Percentiles rank a stretch among this genome's conserved stretches.
Conservation (phyloP, 2,113 vertebrate genomes). For the Pachyramphus minor region DNA sequence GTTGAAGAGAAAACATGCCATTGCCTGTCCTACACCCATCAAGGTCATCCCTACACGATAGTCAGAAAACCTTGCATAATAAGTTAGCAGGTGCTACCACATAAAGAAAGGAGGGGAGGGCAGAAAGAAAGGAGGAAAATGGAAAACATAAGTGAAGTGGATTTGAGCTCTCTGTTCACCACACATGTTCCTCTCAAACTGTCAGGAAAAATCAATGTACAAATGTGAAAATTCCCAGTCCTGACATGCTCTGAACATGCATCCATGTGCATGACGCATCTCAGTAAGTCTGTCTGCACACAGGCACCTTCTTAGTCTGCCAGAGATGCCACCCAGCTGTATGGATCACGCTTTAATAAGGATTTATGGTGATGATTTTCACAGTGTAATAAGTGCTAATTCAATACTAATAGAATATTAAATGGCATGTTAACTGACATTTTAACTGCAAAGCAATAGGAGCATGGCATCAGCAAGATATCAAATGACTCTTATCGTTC, state of each 20-base stretch:
- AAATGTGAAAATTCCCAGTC: conserved; percentile 19
- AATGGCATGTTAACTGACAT: conserved; percentile 52
- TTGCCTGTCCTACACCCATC: neutral
- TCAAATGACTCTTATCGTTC: conserved; percentile 33
- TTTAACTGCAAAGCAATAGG: conserved; percentile 41
- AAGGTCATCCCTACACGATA: no score
- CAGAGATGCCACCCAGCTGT: conserved; percentile 38
- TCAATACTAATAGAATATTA: conserved; percentile 61
- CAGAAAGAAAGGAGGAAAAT: neutral
- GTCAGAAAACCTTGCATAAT: neutral
- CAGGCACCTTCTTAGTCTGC: neutral
- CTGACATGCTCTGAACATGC: neutral
- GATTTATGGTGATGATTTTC: conserved; percentile 59
- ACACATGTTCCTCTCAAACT: conserved; percentile 13
- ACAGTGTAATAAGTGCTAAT: conserved; percentile 63
- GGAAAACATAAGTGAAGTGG: neutral
- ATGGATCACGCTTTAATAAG: conserved; percentile 52
- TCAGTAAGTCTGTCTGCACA: neutral
- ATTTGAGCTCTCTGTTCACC: neutral
- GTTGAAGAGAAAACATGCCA: neutral
- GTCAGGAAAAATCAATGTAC: conserved; percentile 40
- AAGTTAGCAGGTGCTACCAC: neutral
- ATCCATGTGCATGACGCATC: neutral
- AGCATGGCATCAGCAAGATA: conserved; percentile 8
- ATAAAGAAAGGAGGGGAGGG: neutral